Base-by-base conservation (phyloP, 2,797 vertebrate species). In the Anas capensis region DNA sequence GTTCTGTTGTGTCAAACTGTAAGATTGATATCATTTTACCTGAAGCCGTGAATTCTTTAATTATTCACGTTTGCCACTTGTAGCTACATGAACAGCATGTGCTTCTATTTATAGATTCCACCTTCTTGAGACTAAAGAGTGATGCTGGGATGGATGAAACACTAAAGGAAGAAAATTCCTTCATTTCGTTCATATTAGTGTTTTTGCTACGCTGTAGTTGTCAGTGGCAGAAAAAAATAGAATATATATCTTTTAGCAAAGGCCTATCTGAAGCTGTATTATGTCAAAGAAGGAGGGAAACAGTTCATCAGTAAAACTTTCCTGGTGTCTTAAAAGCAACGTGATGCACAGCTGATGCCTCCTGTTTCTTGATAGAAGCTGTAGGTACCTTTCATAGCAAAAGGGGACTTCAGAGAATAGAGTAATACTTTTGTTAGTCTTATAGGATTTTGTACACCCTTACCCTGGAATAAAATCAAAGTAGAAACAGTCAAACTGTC, bases 21-120 rank as follows among this genome's bases (percentile, higher is more conserved):
- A 92, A 96, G 86, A 97, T 61, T 96, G 36, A 92, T 88, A 53
- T 69, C 36, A 68, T 95, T 97, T 97, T 97, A 96, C 85, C 83
- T 96, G 93, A 90, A 97, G 88, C 91, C 88, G 77, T 94, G 89
- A 92, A 77, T 96, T 92, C 81, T 91, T 70, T 93, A 91, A 88
- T 95, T 93, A 83, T 81, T 92, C 69, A 68, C 3, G 4, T 94
- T 93, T 96, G 86, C 49, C 49, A 82, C 86, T 96, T 96, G 56
- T 90, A 85, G 57, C 54, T 93, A 86, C 48, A 44, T 72, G 93
- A 95, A 87, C 31, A 71, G 90, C 70, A 51, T 62, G 24, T 42
- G 57, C 54, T 64, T 86, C 19, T 85, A 6, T 64, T 87, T 89
- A 65, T 83, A 62, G 40, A 31, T 71, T 57, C 34, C 60, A 11